phyloP scores from a whole-genome alignment of 2,797 vertebrate species.

The Saxicola maurus region DNA sequence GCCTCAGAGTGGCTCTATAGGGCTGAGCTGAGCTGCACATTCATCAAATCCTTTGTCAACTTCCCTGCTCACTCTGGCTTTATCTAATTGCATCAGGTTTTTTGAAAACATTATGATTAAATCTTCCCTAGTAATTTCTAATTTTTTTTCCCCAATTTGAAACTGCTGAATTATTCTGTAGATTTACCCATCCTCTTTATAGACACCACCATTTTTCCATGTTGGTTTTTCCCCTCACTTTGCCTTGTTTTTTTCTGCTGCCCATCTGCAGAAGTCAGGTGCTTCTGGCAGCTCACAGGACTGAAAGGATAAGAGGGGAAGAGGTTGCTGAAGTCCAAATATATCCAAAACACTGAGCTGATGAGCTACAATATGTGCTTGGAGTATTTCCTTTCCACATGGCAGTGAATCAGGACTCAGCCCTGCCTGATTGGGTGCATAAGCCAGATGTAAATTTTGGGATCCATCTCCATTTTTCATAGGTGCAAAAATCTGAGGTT shows the following conservation, averaged over 20 bases:
- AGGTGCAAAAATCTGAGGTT: neutral
- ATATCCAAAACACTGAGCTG: neutral
- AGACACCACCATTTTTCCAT: neutral
- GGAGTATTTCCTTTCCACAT: neutral
- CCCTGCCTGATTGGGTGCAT: neutral
- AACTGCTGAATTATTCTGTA: neutral
- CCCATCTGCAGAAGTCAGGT: neutral
- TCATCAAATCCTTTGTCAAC: conserved; percentile 21
- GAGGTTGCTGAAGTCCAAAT: neutral
- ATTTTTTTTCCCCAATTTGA: neutral
- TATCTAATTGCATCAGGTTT: neutral
- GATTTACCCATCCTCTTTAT: neutral
- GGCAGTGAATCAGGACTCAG: neutral
- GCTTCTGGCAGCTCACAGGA: neutral
- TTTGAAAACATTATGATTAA: neutral
- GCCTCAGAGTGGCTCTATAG: neutral
- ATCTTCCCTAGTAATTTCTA: neutral
- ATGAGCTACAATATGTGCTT: neutral
- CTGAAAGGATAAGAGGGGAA: neutral
- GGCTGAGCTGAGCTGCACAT: neutral
- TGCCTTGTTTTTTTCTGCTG: neutral
- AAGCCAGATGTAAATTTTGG: neutral
- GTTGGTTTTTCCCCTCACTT: accelerated
- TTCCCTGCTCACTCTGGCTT: neutral
- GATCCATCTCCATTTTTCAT: neutral